These are phyloP conservation scores for Sphenopsis melanotis DNA, from an alignment of 2,797 vertebrate species.

Conservation along the genomic window DNA sequence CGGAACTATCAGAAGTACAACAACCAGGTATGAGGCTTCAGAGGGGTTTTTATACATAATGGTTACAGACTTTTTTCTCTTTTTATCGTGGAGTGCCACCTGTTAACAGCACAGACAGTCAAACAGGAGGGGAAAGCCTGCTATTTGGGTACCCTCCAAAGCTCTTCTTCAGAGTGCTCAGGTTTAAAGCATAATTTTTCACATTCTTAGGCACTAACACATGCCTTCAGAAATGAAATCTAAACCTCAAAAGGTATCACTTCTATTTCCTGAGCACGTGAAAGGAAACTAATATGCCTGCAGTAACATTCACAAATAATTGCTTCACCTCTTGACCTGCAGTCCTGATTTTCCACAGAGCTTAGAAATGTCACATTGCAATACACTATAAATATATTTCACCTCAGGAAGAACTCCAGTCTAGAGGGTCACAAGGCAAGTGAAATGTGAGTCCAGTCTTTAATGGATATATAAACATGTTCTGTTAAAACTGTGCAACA, in stretches of 20 bases:
- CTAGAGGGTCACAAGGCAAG: background rate
- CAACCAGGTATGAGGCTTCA: background rate
- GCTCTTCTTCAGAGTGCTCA: background rate
- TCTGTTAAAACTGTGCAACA: background rate
- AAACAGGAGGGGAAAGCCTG: background rate
- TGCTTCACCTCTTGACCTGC: constrained; percentile 27
- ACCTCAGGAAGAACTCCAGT: background rate
- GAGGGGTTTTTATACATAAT: background rate
- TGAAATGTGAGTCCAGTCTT: background rate
- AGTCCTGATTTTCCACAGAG: constrained; percentile 22
- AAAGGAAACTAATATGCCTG: constrained; percentile 12
- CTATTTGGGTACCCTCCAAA: background rate
- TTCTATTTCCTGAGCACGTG: background rate
- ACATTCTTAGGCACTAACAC: background rate
- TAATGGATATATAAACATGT: background rate
- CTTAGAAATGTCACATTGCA: constrained; percentile 29
- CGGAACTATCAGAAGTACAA: background rate
- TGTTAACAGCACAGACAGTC: background rate
- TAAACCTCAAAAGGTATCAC: background rate
- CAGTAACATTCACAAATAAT: constrained; percentile 36
- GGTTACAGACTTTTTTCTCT: background rate
- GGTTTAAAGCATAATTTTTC: background rate
- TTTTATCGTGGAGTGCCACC: background rate
- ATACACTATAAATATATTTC: background rate
- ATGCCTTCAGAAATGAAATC: constrained; percentile 3